phyloP scores from a whole-genome alignment of 64 coral and sea anemone genomes.

The Exaiptasia diaphana region DNA sequence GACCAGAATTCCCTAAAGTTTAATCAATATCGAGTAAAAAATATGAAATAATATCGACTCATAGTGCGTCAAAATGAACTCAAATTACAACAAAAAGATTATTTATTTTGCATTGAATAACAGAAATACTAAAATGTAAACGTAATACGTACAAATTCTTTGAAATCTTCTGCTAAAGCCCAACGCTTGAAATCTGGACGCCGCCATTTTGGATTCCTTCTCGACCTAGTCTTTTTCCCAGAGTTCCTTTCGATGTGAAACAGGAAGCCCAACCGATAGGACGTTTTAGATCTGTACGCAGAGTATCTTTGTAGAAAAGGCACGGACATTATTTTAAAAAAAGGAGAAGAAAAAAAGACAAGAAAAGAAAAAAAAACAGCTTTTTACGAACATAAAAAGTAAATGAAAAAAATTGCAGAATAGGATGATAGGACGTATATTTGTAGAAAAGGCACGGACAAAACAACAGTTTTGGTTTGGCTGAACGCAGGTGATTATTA shows the following conservation, averaged over 20 bases:
- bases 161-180: not conserved
- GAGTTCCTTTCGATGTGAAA: not conserved
- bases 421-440: no score
- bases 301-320: not conserved
- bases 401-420: not conserved
- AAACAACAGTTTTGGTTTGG: no score
- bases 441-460: no score
- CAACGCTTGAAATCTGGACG: not conserved
- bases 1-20: not conserved
- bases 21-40: conserved; percentile 18
- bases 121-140: not conserved
- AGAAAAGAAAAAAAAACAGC: not conserved
- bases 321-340: not conserved
- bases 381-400: not conserved
- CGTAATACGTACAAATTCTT: not conserved
- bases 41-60: not conserved
- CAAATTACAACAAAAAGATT: not conserved
- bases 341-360: not conserved
- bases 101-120: not conserved
- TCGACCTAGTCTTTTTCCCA: not conserved
- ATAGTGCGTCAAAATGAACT: not conserved
- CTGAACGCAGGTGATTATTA: no score
- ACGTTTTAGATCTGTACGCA: no score
- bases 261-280: not conserved
- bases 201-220: conserved; percentile 14